Percentiles rank a stretch among this genome's conserved stretches.
Conservation (phyloP, 2,888 invertebrate species). For the Drosophila fulvimacula region DNA sequence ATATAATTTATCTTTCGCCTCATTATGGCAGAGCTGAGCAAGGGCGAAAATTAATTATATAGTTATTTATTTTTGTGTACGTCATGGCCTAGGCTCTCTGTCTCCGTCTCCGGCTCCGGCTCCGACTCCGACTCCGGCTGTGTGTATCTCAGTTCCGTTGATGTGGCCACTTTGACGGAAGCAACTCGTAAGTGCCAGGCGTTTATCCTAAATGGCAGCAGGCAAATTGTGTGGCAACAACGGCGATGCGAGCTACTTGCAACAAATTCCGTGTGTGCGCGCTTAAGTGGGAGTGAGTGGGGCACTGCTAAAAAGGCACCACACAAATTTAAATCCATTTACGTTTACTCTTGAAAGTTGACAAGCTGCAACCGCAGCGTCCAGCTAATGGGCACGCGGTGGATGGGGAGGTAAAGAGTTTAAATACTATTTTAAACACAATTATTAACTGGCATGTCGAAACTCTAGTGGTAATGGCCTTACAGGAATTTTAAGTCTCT, state of each 20-base stretch:
- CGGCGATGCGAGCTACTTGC: slow-evolving; percentile 29
- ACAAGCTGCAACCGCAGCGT: slow-evolving; percentile 36
- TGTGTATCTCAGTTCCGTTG: slow-evolving; percentile 22
- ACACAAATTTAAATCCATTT: slow-evolving; percentile 60
- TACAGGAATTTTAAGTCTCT: too few species aligned
- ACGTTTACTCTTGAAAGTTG: slow-evolving; percentile 43
- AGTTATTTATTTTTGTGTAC: slow-evolving; percentile 25
- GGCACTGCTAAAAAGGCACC: slow-evolving; percentile 18
- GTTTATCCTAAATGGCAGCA: slow-evolving; percentile 65
- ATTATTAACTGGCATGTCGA: not conserved
- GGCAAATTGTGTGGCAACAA: slow-evolving; percentile 34
- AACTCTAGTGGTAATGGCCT: too few species aligned
- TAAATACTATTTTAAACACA: not conserved
- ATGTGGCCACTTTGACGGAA: slow-evolving; percentile 33
- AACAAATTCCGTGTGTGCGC: slow-evolving; percentile 51
- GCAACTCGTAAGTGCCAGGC: slow-evolving; percentile 44
- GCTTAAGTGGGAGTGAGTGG: slow-evolving; percentile 39
- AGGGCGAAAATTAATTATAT: slow-evolving; percentile 60
- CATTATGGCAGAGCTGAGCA: slow-evolving; percentile 13
- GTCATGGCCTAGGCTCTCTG: slow-evolving; percentile 16
- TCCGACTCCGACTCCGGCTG: slow-evolving; percentile 21
- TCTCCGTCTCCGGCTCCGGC: slow-evolving; percentile 21
- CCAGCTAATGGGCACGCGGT: too few species aligned
- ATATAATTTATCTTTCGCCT: slow-evolving; percentile 60
- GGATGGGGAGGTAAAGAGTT: not conserved